Base-by-base conservation (phyloP, 1,140 invertebrate species). In the Chironomus tepperi region DNA sequence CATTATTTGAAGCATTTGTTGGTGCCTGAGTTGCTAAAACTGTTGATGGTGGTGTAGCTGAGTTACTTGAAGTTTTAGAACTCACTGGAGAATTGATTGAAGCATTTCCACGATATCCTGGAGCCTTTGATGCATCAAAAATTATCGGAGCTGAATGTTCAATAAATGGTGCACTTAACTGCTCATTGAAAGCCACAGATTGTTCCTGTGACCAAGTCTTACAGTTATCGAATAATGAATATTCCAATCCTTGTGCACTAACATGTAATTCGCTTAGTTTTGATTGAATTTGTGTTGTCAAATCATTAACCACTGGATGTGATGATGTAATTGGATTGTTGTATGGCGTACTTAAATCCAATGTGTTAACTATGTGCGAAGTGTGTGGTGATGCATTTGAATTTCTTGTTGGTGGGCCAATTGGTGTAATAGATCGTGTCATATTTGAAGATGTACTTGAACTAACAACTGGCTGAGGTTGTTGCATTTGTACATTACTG, bases 111-210 rank as follows among this genome's bases (percentile, higher is more conserved):
- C 88, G 87, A 79, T 93, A 94, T 10, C 92, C 92, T 0, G 92
- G 92, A 21, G 93, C 92, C 82, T 93, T 93, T 0, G 91, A 88
- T 8, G 89, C 89, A 82, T 93, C 92, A 3, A 89, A 89, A 79
- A 89, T 80, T 73, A 85, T 86, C 42, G 86, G 84, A 72, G 85
- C 84, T 78, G 86, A 84, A 77, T 84, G 86, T 73, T 89, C 85
- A 77, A 86, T 86, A 78, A 21, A 80, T 76, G 79, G 75, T 67
- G 79, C 79, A 15, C 83, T 78, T 75, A 81, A 80, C 75, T 83
- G 24, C 24, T 83, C 74, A 80, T 92, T 91, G 81, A 89, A 88
- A 76, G 87, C 88, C 86, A 79, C 82, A 84, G 79, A 87, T 88
- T 78, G 86, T 88, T 79, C n/a, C 86, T 80, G 19, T 81, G 85